Conservation (phyloP, 2,113 vertebrate species). For the Leptobrachium leishanense region DNA sequence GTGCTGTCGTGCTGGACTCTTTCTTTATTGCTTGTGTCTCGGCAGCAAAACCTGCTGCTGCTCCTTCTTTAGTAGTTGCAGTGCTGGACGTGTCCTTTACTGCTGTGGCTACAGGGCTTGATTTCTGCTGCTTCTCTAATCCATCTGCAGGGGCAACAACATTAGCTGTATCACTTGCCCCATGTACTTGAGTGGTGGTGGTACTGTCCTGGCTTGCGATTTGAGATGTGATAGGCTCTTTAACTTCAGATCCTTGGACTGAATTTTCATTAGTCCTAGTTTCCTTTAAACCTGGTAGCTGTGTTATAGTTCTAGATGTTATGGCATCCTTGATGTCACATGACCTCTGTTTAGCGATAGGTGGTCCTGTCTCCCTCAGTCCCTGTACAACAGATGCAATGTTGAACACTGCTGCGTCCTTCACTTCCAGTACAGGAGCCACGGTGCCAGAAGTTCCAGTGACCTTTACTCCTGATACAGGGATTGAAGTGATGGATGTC, state of each 20-base stretch:
- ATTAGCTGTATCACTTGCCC: background rate
- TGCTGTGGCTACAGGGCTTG: background rate
- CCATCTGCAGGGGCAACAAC: background rate
- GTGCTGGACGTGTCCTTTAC: background rate
- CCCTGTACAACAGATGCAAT: background rate
- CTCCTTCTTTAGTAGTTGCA: background rate
- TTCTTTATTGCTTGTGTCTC: slow-evolving; percentile 12
- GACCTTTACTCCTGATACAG: background rate
- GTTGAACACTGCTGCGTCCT: background rate
- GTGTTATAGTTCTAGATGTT: background rate
- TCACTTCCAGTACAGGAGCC: background rate
- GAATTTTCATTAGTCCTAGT: background rate
- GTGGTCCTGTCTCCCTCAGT: background rate
- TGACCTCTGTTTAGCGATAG: too few relatives aligned
- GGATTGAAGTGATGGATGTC: slow-evolving; percentile 13
- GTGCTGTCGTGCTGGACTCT: slow-evolving; percentile 1
- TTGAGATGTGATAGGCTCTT: background rate
- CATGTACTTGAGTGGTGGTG: background rate
- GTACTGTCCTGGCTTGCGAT: background rate
- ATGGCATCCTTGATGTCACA: too few relatives aligned
- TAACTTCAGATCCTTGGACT: background rate
- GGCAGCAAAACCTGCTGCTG: background rate
- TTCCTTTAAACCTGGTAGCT: background rate
- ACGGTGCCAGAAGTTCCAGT: background rate
- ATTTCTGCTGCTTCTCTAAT: background rate